These are phyloP conservation scores for Psittacus erithacus DNA, from an alignment of 2,113 vertebrate genomes.

Conservation along the genomic window DNA sequence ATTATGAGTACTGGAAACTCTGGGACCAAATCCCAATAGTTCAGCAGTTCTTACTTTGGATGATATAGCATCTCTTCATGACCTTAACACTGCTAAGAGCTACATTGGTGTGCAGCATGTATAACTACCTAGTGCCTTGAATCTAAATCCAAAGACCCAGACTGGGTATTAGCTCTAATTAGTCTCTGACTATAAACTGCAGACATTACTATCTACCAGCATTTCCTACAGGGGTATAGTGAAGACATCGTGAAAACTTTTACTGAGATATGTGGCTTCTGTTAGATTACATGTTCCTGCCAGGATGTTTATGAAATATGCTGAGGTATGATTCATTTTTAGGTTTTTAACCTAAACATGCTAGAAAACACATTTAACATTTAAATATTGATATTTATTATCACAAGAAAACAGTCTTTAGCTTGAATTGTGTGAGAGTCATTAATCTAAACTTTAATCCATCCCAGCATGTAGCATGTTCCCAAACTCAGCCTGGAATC, in stretches of 20 bases:
- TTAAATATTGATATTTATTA: background rate
- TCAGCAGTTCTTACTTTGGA: background rate
- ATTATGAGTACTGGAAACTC: background rate
- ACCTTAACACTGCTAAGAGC: background rate
- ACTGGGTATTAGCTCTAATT: background rate
- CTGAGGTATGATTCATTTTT: background rate
- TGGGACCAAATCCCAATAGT: background rate
- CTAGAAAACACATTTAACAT: background rate
- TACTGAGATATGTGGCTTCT: background rate
- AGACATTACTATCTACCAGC: background rate
- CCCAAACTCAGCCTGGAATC: background rate
- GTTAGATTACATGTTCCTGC: background rate
- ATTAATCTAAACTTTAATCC: background rate
- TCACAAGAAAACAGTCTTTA: background rate
- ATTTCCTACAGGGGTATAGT: background rate
- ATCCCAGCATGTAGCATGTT: background rate
- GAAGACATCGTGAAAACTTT: background rate
- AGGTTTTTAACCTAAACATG: background rate
- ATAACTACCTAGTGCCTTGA: background rate
- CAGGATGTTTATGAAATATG: background rate
- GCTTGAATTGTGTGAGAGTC: background rate
- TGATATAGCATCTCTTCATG: background rate
- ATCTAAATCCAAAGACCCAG: background rate
- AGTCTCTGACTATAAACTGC: background rate
- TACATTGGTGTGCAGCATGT: background rate